Conservation (phyloP, 2,888 invertebrate species). For the Caenorhabditis sp. region DNA sequence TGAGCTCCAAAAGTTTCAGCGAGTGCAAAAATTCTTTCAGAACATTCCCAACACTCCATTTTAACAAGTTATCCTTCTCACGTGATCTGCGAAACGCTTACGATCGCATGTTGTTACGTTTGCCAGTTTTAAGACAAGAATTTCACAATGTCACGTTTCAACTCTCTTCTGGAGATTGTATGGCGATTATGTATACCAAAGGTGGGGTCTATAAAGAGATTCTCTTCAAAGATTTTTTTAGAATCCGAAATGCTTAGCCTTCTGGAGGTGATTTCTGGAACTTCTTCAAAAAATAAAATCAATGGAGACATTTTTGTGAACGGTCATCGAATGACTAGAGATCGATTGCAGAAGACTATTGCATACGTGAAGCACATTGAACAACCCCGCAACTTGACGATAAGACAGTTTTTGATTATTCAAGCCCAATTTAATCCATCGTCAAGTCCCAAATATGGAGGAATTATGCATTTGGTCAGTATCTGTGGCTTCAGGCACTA, state of each 20-base stretch:
- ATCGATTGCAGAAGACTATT: conserved; percentile 79
- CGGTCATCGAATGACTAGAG: conserved; percentile 81
- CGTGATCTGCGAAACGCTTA: conserved; percentile 72
- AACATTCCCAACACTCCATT: conserved; percentile 74
- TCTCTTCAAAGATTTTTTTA: no score
- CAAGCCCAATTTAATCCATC: conserved; percentile 31
- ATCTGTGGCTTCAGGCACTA: no score
- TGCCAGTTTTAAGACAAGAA: conserved; percentile 73
- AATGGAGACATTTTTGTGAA: conserved; percentile 86
- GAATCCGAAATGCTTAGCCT: conserved; percentile 86
- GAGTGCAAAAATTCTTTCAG: conserved; percentile 23
- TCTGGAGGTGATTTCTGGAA: conserved; percentile 85
- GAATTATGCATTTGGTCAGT: conserved; percentile 61
- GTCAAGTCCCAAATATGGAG: conserved; percentile 39
- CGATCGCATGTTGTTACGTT: conserved; percentile 70
- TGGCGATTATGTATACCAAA: conserved; percentile 86
- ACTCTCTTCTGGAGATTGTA: conserved; percentile 86
- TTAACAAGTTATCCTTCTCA: conserved; percentile 78
- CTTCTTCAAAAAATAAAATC: conserved; percentile 74
- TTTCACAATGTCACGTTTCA: conserved; percentile 85
- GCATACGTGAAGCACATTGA: neutral
- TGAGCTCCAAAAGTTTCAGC: neutral
- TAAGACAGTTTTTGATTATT: conserved; percentile 81
- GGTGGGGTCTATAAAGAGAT: conserved; percentile 71
- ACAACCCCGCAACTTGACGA: conserved; percentile 82